phyloP scores from a whole-genome alignment of 2,888 invertebrate genomes.

The Chirona hameri region DNA sequence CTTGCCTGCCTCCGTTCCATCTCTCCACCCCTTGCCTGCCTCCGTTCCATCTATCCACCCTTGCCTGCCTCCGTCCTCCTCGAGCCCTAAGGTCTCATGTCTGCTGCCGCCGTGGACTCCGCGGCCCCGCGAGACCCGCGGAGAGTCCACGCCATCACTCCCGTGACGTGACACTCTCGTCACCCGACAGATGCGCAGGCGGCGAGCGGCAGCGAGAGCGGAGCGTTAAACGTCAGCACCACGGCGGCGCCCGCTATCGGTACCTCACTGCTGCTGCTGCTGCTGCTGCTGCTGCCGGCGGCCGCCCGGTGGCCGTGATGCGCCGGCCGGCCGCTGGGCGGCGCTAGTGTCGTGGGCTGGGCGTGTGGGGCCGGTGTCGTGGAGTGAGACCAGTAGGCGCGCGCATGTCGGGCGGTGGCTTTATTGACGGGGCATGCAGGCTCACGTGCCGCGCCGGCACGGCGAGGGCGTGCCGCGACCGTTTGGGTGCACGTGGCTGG shows the following conservation, averaged over 20 bases:
- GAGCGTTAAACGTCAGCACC: background rate
- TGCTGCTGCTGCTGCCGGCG: background rate
- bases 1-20: too few species aligned
- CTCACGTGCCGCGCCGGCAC: background rate
- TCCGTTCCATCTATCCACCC: too few species aligned
- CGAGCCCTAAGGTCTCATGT: too few species aligned
- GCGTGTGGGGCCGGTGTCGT: background rate
- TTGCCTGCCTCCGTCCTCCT: too few species aligned
- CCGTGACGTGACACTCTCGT: background rate
- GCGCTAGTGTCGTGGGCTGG: background rate
- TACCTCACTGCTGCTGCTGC: background rate
- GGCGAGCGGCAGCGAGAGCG: background rate
- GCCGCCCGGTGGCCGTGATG: background rate
- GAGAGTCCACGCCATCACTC: too few species aligned
- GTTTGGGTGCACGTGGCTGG: background rate
- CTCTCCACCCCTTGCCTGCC: too few species aligned
- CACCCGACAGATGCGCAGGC: background rate
- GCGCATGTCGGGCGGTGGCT: constrained; percentile 12
- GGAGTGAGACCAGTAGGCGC: background rate
- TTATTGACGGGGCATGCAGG: constrained; percentile 25
- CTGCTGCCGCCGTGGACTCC: too few species aligned
- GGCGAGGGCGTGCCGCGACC: background rate
- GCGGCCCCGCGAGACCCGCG: too few species aligned
- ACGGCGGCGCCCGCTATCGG: background rate
- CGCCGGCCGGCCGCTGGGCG: background rate